Evolutionary conservation across 2,888 invertebrate species (phyloP).

Genomic region (Lasius platythorax): DNA sequence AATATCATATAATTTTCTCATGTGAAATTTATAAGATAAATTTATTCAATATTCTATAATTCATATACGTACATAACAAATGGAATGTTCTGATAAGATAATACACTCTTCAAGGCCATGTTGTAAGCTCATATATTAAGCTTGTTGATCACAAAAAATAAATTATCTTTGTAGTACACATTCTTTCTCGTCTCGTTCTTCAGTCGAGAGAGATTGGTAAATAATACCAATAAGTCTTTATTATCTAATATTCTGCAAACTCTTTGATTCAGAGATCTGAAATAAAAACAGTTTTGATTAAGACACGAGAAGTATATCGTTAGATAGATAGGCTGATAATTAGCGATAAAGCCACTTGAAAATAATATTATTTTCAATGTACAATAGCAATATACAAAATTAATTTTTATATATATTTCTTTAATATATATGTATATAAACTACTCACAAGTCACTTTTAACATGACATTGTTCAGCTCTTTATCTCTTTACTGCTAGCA

Average conservation of each 20-base stretch:
- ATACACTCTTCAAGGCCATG: conserved; percentile 34
- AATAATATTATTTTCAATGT: not conserved
- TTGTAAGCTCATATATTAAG: conserved; percentile 24
- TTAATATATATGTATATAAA: not conserved
- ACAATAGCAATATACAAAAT: not conserved
- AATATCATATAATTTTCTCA: not conserved
- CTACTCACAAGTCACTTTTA: not conserved
- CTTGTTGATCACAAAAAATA: not conserved
- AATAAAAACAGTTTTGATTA: not conserved
- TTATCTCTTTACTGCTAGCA: not conserved
- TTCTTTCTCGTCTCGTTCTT: not conserved
- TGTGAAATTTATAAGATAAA: not conserved
- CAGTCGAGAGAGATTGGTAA: not conserved
- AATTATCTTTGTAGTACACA: not conserved
- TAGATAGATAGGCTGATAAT: not conserved
- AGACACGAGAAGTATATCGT: not conserved
- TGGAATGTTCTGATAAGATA: not conserved
- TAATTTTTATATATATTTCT: conserved; percentile 3
- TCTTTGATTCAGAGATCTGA: conserved; percentile 23
- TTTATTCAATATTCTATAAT: not conserved
- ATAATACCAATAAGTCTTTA: not conserved
- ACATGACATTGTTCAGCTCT: not conserved
- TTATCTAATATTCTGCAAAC: not conserved
- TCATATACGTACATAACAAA: conserved; percentile 24
- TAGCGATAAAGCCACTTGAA: not conserved